Conservation (phyloP, 2,888 invertebrate genomes). For the Lasioglossum figueresi region DNA sequence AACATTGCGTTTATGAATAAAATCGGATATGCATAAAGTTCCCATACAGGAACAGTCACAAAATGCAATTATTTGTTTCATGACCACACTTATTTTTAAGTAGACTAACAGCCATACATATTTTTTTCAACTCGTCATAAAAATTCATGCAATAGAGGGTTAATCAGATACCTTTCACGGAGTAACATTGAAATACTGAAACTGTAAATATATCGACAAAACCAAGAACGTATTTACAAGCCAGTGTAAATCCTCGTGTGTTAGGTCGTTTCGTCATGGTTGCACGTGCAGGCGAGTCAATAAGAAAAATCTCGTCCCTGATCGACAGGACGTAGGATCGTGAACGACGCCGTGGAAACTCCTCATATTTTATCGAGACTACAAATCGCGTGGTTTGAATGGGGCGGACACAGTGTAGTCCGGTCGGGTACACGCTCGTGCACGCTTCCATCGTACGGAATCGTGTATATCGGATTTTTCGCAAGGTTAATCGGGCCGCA, state of each 20-base stretch:
- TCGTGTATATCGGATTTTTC: conserved; percentile 37
- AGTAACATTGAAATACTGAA: neutral
- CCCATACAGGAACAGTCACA: too few relatives aligned
- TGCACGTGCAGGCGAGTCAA: conserved; percentile 9
- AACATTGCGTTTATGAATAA: too few relatives aligned
- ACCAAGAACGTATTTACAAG: neutral
- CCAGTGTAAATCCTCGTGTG: neutral
- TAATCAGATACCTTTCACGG: neutral
- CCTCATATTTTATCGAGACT: conserved; percentile 27
- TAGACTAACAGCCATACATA: too few relatives aligned
- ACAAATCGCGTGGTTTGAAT: conserved; percentile 15
- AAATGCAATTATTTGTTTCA: too few relatives aligned
- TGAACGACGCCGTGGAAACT: conserved; percentile 27
- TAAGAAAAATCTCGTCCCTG: neutral
- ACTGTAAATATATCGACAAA: neutral
- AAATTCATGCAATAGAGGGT: too few relatives aligned
- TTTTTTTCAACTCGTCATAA: too few relatives aligned
- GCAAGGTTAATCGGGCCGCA: conserved; percentile 42
- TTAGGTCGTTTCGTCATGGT: neutral
- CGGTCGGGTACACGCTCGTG: neutral
- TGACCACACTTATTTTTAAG: too few relatives aligned
- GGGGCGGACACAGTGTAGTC: neutral
- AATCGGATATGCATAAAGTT: too few relatives aligned
- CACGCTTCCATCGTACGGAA: neutral
- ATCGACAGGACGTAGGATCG: conserved; percentile 32